Base-by-base conservation (phyloP, 1,140 invertebrate genomes). In the Eriocheir sinensis region DNA sequence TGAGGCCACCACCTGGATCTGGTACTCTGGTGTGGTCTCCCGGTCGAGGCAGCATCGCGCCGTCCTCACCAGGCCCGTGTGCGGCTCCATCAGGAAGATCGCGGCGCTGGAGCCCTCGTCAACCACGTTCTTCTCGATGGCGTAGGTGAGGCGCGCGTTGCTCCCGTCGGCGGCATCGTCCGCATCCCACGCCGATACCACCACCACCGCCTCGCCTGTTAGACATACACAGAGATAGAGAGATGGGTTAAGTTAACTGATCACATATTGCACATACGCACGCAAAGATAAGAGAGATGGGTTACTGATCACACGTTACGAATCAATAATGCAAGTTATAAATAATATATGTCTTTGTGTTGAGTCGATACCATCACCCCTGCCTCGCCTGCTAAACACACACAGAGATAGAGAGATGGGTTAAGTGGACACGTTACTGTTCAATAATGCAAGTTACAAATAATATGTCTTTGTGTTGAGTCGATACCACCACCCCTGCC, bases 111-210 rank as follows among this genome's bases (percentile, higher is more conserved):
- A 27, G 21, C 34, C 40, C 83, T 86, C 83, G 83, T 36, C 83
- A 4, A 86, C 40, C 83, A 86, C 83, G 83, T 86, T 86, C 83
- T 86, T 86, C 83, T 86, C 12, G 40, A 86, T 86, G n/a, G 83
- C 34, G 83, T 86, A 86, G 40, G 36, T 86, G 83, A 86, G 83
- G n/a, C 83, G 83, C 34, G 83, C 83, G 83, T 86, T 86, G 83
- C 30, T 86, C 83, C 83, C 83, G 83, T 86, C 83, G 3, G 83
- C 2, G 12, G 34, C 83, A 9, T 86, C 83, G n/a, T 86, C 83
- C 0, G 83, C 83, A 34, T 86, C 83, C 83, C 83, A 86, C 12
- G 83, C 83, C 83, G 12, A 40, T n/a, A 86, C 83, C 40, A 41
- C 40, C 83, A 86, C 83, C 83, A 86, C 83, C 34, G 83, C 36